Conservation (phyloP, 2,888 invertebrate species). For the Ormyrus rosae region DNA sequence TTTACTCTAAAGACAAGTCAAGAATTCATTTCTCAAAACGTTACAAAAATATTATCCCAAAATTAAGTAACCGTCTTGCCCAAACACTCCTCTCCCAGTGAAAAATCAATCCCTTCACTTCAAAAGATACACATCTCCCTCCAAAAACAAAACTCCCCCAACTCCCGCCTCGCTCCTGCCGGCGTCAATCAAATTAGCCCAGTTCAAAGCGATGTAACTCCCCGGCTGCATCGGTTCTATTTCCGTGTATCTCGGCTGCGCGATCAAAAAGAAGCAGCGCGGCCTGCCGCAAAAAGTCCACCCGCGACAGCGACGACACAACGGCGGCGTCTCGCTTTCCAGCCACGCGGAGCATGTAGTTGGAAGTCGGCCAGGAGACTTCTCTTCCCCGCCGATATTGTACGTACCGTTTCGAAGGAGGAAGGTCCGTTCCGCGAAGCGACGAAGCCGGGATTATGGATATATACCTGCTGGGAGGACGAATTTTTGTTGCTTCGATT, state of each 20-base stretch:
- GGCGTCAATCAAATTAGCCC: constrained; percentile 46
- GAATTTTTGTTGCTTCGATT: constrained; percentile 22
- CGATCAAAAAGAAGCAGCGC: constrained; percentile 5
- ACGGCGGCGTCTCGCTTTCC: neutral
- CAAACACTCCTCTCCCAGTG: too few relatives aligned
- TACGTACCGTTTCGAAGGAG: too few relatives aligned
- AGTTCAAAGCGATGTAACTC: constrained; percentile 43
- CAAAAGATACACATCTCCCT: too few relatives aligned
- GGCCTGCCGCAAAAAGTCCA: neutral
- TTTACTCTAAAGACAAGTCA: too few relatives aligned
- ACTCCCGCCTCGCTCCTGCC: neutral
- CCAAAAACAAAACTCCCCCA: neutral
- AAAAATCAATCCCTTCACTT: too few relatives aligned
- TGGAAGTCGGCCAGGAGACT: constrained; percentile 37
- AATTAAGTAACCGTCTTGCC: too few relatives aligned
- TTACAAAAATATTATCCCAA: too few relatives aligned
- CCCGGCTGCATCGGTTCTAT: constrained; percentile 17
- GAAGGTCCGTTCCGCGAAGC: too few relatives aligned
- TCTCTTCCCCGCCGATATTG: too few relatives aligned
- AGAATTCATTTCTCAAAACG: too few relatives aligned
- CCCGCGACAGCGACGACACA: too few relatives aligned
- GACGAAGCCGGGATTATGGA: neutral
- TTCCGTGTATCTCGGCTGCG: constrained; percentile 15
- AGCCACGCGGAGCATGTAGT: neutral
- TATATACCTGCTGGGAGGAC: neutral